These are phyloP conservation scores for Chrysina gloriosa DNA, from an alignment of 2,888 invertebrate genomes.

Conservation along the genomic window DNA sequence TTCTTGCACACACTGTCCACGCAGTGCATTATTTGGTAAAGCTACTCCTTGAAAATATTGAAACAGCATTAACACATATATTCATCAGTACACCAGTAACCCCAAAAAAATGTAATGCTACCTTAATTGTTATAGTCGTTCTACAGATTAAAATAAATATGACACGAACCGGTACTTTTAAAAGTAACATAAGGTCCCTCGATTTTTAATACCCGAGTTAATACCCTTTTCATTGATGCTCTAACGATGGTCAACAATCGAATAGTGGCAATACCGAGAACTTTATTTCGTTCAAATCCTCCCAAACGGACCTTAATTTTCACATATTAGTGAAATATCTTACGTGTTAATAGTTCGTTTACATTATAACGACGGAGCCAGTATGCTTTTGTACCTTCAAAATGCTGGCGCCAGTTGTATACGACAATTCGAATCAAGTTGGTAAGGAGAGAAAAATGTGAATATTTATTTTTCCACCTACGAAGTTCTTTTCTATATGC, in stretches of 20 bases:
- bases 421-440: conserved; percentile 5
- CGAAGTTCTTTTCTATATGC: too few species aligned
- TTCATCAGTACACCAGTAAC: too few species aligned
- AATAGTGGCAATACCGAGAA: not conserved
- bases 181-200: not conserved
- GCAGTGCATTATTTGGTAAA: too few species aligned
- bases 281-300: conserved; percentile 15
- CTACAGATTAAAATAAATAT: too few species aligned
- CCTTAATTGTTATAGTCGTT: too few species aligned
- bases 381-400: not conserved
- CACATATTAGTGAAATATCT: conserved; percentile 21
- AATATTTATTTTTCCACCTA: too few species aligned
- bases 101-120: too few species aligned
- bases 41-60: too few species aligned
- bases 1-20: too few species aligned
- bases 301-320: not conserved
- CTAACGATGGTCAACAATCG: not conserved
- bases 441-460: too few species aligned
- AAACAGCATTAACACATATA: too few species aligned
- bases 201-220: too few species aligned
- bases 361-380: not conserved
- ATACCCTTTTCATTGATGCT: not conserved
- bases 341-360: conserved; percentile 12
- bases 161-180: not conserved
- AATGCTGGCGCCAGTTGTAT: not conserved